phyloP scores from a whole-genome alignment of 1,140 invertebrate genomes.

The Conus betulinus region DNA sequence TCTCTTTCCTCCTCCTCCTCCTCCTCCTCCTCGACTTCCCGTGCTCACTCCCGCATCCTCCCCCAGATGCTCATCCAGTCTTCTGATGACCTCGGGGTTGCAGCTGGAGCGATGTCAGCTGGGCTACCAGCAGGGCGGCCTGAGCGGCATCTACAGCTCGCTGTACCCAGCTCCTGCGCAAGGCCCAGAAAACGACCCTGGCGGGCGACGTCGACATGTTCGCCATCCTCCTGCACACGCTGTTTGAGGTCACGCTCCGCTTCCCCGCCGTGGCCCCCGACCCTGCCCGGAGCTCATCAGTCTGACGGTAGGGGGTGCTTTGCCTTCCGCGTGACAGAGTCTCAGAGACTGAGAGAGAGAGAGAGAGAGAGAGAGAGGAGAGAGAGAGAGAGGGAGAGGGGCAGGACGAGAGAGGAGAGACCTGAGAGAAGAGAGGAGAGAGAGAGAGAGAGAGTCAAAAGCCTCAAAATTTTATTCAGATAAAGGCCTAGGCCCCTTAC shows the following conservation, averaged over 20 bases:
- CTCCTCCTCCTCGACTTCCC: too few species aligned
- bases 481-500: too few species aligned
- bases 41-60: not conserved
- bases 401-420: too few species aligned
- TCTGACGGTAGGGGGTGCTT: not conserved
- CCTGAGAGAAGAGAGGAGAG: too few species aligned
- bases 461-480: too few species aligned
- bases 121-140: conserved; percentile 51
- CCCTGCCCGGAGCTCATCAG: conserved; percentile 19
- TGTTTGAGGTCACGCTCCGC: conserved; percentile 39
- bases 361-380: too few species aligned
- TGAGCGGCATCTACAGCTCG: conserved; percentile 43
- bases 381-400: too few species aligned
- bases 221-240: conserved; percentile 44
- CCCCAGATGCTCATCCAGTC: not conserved
- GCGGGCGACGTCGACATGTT: conserved; percentile 55
- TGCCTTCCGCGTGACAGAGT: too few species aligned
- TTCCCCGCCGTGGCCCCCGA: conserved; percentile 35
- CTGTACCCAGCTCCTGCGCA: conserved; percentile 39
- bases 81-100: conserved; percentile 7
- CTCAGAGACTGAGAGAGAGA: too few species aligned
- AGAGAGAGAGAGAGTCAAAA: too few species aligned
- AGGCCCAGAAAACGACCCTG: conserved; percentile 38
- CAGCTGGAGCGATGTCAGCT: conserved; percentile 51
- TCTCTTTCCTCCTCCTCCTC: not conserved